Evolutionary conservation across 2,113 vertebrate genomes (phyloP), one percentile per base, ranked within the genome.

Genomic region (Pelodiscus sinensis): DNA sequence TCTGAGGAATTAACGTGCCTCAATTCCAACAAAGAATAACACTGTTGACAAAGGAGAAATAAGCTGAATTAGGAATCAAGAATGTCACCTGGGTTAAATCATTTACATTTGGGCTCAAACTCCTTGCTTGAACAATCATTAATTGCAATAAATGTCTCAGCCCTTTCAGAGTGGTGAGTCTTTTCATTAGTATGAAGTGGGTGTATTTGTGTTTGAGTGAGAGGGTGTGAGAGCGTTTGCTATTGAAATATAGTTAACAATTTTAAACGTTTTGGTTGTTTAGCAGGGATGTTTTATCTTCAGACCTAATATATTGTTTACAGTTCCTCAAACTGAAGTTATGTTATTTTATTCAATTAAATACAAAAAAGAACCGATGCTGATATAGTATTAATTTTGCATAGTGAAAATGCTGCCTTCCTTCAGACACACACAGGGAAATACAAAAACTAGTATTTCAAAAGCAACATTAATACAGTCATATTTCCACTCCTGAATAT

Each of bases 1-100:
- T 91, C 89, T 95, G 82, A 60, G 77, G 52, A 94, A 97, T 95
- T 97, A 96, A 96, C 96, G 89, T 83, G 95, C 92, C 93, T 88
- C 55, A 86, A 87, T 96, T 97, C 95, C 89, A 94, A 90, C 94
- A 97, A 95, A 89, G 62, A 78, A 94, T 92, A 83, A 58, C 83
- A 92, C 89, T 94, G 44, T 90, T 93, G 75, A 91, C 87, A 94
- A 85, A 96, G 82, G 73, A 50, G 31, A 51, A 31, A 18, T 90
- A 91, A 95, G 81, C 88, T 81, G 50, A 95, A 68, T 90, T 95
- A 82, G 89, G 84, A 95, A 94, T 90, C 95, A 94, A 96, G 90
- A 89, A 97, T 65, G 84, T 92, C 86, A 93, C 92, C 89, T 68
- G 94, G 29, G 31, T 81, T 81, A 96, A 97, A 90, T 94, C 73